Evolutionary conservation across 2,113 vertebrate species (phyloP).

Genomic region (Sphaerodactylus townsendi): DNA sequence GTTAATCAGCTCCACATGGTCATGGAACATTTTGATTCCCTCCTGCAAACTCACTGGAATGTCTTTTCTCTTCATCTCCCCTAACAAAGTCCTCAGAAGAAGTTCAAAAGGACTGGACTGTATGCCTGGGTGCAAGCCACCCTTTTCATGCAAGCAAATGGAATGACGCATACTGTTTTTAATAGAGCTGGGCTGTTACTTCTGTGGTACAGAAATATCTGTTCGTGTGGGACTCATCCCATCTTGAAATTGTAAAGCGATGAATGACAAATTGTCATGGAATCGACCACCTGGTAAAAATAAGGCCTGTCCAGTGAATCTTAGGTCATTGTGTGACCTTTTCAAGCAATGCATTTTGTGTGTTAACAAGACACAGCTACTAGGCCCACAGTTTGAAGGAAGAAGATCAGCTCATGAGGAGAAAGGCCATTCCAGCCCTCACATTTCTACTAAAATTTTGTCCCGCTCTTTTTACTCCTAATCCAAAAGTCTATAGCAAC

Average conservation of each 20-base stretch:
- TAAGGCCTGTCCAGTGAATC: too few relatives aligned
- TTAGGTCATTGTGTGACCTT: too few relatives aligned
- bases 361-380: too few relatives aligned
- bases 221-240: neutral
- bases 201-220: neutral
- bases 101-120: constrained; percentile 25
- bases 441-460: too few relatives aligned
- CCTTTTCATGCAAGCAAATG: neutral
- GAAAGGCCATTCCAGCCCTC: too few relatives aligned
- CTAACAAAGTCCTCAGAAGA: constrained; percentile 29
- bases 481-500: too few relatives aligned
- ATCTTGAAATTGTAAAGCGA: neutral
- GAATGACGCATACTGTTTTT: neutral
- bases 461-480: too few relatives aligned
- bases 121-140: neutral
- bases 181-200: neutral
- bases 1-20: constrained; percentile 49
- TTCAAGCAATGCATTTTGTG: too few relatives aligned
- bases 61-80: neutral
- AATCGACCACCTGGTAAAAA: neutral
- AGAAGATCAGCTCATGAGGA: too few relatives aligned
- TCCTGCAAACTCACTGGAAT: constrained; percentile 13
- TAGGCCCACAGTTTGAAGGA: too few relatives aligned
- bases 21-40: constrained; percentile 44
- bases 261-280: neutral